Evolutionary conservation across 2,888 invertebrate species (phyloP).

Genomic region (Drosophila birchii): DNA sequence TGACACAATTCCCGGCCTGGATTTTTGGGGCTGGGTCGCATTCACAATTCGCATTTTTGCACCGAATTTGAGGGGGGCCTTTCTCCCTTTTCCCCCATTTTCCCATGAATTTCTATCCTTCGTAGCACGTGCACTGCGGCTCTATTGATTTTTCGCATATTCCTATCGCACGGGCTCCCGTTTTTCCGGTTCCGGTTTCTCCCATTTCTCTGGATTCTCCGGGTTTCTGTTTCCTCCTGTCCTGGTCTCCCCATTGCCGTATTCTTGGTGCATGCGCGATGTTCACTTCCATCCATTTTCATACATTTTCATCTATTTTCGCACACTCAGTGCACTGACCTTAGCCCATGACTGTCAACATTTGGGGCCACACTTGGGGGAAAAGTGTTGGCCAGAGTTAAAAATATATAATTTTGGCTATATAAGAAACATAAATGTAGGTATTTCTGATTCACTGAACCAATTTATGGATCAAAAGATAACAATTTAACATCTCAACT

Average conservation of each 20-base stretch:
- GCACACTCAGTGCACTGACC: conserved; percentile 51
- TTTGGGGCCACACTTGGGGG: conserved; percentile 22
- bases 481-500: too few relatives aligned
- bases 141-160: conserved; percentile 72
- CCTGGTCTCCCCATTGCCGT: neutral
- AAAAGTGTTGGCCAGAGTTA: neutral
- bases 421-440: neutral
- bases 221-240: conserved; percentile 3
- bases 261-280: conserved; percentile 49
- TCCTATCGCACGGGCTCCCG: conserved; percentile 31
- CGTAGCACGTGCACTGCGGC: conserved; percentile 51
- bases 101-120: conserved; percentile 3
- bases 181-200: conserved; percentile 28
- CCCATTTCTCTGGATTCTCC: conserved; percentile 6
- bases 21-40: conserved; percentile 44
- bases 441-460: too few relatives aligned
- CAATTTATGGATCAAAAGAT: too few relatives aligned
- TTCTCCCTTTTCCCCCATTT: neutral
- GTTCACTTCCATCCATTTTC: conserved; percentile 18
- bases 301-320: conserved; percentile 32
- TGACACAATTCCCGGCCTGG: conserved; percentile 67
- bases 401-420: neutral
- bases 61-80: conserved; percentile 20
- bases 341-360: conserved; percentile 50
- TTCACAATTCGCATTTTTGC: conserved; percentile 26